Evolutionary conservation across 2,888 invertebrate genomes (phyloP).

Genomic region (Lamellibrachia satsuma): DNA sequence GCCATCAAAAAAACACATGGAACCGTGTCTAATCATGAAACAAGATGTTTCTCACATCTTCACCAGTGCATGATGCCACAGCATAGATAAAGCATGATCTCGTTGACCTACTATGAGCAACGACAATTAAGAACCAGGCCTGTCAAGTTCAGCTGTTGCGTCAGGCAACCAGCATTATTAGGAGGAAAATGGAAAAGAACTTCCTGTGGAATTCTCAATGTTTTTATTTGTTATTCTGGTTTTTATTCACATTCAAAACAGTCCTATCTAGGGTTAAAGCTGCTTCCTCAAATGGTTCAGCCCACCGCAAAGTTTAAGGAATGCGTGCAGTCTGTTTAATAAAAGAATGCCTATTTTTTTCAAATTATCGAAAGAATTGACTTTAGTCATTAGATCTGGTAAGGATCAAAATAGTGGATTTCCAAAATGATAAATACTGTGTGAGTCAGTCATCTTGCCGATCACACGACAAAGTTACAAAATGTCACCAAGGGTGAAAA

Average conservation of each 20-base stretch:
- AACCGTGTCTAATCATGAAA: not conserved
- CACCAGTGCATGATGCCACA: not conserved
- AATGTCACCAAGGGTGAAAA: too few species aligned
- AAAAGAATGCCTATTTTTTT: too few species aligned
- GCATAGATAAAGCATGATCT: not conserved
- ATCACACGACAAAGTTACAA: too few species aligned
- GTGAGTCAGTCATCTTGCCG: too few species aligned
- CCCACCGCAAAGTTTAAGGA: too few species aligned
- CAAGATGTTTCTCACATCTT: conserved; percentile 17
- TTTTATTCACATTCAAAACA: not conserved
- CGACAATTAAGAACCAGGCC: not conserved
- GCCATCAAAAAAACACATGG: not conserved
- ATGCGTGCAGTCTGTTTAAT: too few species aligned
- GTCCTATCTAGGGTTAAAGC: not conserved
- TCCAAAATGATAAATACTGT: too few species aligned
- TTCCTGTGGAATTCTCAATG: not conserved
- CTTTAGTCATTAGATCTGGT: too few species aligned
- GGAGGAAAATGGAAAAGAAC: not conserved
- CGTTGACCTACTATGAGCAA: not conserved
- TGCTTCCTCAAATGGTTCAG: too few species aligned
- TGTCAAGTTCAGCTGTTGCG: not conserved
- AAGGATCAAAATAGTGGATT: too few species aligned
- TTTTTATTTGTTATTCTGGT: not conserved
- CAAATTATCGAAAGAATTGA: too few species aligned
- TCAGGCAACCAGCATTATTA: not conserved